These are phyloP conservation scores for Volucella zonaria DNA, from an alignment of 2,888 invertebrate species.

Conservation along the genomic window DNA sequence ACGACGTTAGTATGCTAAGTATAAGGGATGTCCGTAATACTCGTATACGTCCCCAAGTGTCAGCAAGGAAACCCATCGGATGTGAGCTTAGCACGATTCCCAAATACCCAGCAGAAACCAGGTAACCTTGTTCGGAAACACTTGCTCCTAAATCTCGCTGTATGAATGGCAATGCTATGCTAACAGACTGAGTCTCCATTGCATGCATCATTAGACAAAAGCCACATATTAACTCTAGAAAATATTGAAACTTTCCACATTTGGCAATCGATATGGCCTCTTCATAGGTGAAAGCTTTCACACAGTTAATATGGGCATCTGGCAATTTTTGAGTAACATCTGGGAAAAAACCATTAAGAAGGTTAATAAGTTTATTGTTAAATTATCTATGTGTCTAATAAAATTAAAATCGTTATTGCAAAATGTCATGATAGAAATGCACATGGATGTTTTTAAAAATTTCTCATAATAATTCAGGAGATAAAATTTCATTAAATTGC, in stretches of 20 bases:
- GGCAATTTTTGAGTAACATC: too few species aligned
- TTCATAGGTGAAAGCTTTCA: too few species aligned
- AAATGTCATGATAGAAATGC: too few species aligned
- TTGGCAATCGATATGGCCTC: too few species aligned
- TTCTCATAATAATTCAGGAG: too few species aligned
- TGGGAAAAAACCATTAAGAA: too few species aligned
- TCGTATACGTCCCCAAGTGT: slow-evolving; percentile 83
- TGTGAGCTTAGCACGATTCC: slow-evolving; percentile 84
- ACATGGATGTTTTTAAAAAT: too few species aligned
- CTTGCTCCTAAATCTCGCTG: slow-evolving; percentile 81
- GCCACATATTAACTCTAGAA: slow-evolving; percentile 83
- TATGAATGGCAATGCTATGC: slow-evolving; percentile 84
- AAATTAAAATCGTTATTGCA: too few species aligned
- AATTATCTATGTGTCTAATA: too few species aligned
- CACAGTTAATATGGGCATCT: too few species aligned
- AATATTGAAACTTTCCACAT: slow-evolving; percentile 83
- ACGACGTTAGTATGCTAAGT: slow-evolving; percentile 82
- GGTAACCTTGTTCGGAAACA: slow-evolving; percentile 80
- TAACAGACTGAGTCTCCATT: slow-evolving; percentile 82
- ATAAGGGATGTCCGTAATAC: slow-evolving; percentile 82
- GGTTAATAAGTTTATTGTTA: too few species aligned
- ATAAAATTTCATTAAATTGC: too few species aligned
- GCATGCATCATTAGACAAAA: slow-evolving; percentile 83
- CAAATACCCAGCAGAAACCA: slow-evolving; percentile 80
- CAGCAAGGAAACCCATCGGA: slow-evolving; percentile 85